Percentiles rank a stretch among this genome's conserved stretches.
Evolutionary conservation across 1,140 invertebrate species (phyloP).

Genomic region (Rhagoletis zephyria): DNA sequence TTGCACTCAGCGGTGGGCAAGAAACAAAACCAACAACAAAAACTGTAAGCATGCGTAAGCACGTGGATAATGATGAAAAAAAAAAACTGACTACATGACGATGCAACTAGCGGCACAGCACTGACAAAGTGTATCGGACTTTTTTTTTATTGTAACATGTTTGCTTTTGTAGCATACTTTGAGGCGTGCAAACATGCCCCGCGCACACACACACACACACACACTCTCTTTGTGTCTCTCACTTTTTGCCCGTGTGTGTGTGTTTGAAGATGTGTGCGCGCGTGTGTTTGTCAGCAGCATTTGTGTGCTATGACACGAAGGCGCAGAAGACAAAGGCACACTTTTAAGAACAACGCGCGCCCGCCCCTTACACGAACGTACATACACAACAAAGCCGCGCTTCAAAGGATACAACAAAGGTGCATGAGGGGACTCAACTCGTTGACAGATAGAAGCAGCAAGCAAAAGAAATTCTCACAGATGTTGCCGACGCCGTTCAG

Average conservation of each 20-base stretch:
- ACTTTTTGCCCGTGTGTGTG: background rate
- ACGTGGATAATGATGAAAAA: slow-evolving; percentile 20
- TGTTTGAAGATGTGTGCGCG: background rate
- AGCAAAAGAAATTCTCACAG: slow-evolving; percentile 22
- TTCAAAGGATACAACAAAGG: background rate
- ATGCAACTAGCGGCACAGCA: slow-evolving; percentile 28
- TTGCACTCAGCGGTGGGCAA: slow-evolving; percentile 42
- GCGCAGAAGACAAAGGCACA: slow-evolving; percentile 27
- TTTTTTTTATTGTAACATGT: background rate
- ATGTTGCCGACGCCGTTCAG: background rate
- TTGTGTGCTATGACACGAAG: background rate
- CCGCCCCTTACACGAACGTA: background rate
- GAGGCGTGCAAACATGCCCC: slow-evolving; percentile 25
- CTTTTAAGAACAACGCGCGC: slow-evolving; percentile 24
- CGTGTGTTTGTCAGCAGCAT: background rate
- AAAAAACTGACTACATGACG: background rate
- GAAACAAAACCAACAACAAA: background rate
- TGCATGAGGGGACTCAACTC: background rate
- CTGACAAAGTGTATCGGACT: slow-evolving; percentile 26
- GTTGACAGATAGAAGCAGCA: slow-evolving; percentile 16
- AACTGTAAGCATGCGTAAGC: slow-evolving; percentile 8
- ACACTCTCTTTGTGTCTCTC: slow-evolving; percentile 2
- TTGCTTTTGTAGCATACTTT: slow-evolving; percentile 39
- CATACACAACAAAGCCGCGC: background rate
- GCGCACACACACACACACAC: background rate